These are phyloP conservation scores for Craseonycteris thonglongyai DNA, from an alignment of 2,113 vertebrate species.

Conservation along the genomic window DNA sequence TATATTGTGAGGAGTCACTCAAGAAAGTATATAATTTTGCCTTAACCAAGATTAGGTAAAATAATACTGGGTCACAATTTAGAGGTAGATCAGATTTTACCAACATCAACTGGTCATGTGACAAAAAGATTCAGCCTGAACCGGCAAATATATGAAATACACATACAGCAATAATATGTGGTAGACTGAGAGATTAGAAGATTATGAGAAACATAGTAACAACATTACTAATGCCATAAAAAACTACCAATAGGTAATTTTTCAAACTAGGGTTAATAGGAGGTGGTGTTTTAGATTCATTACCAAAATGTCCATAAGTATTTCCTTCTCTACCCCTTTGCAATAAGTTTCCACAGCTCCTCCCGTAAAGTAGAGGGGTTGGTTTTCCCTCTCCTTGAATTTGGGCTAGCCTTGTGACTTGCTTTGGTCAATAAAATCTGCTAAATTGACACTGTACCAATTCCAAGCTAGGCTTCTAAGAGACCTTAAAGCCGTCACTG, in stretches of 20 bases:
- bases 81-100: neutral
- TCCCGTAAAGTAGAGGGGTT: neutral
- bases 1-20: neutral
- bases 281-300: slow-evolving; percentile 6
- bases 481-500: neutral
- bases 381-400: neutral
- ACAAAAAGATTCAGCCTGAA: neutral
- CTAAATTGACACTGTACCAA: neutral
- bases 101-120: neutral
- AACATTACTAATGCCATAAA: neutral
- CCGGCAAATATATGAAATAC: neutral
- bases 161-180: neutral
- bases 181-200: neutral
- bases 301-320: neutral
- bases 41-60: neutral
- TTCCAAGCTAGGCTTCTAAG: neutral
- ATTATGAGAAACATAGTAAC: neutral
- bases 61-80: neutral
- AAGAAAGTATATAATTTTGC: slow-evolving; percentile 3
- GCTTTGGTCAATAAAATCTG: neutral
- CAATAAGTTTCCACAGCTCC: neutral
- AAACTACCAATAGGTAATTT: neutral
- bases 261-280: neutral
- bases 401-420: neutral
- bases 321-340: neutral